Evolutionary conservation across 2,797 vertebrate species (phyloP), one percentile per base, ranked within the genome.

Genomic region (Falco concolor): DNA sequence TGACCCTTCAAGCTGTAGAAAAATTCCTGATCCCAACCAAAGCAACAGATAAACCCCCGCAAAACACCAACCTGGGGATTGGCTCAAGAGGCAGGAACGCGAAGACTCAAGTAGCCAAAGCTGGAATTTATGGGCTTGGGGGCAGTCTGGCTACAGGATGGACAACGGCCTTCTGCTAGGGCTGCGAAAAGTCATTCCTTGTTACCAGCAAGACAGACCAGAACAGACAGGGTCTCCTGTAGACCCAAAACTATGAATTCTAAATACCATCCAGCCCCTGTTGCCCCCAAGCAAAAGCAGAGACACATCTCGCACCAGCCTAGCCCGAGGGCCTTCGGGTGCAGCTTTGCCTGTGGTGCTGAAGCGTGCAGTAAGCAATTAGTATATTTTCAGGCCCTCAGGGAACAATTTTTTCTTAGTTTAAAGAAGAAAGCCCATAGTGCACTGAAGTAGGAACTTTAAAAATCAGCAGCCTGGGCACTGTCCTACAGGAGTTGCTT

Each of bases 1-100:
- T 95, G 60, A 83, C 38, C 88, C 91, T 95, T 91, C 87, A 68
- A 21, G 30, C 87, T 85, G 89, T 23, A 93, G 87, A 38, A 88
- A 67, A 63, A 32, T 32, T 54, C 87, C 91, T 65, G 67, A 65
- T 93, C 79, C 36, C 8, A 5, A 67, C 61, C 5, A 19, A 90
- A 70, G 3, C 80, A 79, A 23, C 17, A 64, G 82, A 92, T 83
- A 91, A 86, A 96, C 82, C 64, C 87, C 79, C n/a, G 30, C 53
- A 69, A 93, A 84, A 47, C n/a, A 32, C 13, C 77, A 73, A 77
- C 74, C 84, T 64, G 61, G 74, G 80, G 84, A 87, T 85, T 90
- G 79, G 65, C 84, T 90, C 73, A 93, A 68, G 84, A 87, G 75
- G 65, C 57, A 44, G 42, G 57, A 89, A 90, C 0, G 2, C 42